Evolutionary conservation across 1,140 invertebrate genomes (phyloP), one percentile per base, ranked within the genome.

Genomic region (Bicyclus anynana): DNA sequence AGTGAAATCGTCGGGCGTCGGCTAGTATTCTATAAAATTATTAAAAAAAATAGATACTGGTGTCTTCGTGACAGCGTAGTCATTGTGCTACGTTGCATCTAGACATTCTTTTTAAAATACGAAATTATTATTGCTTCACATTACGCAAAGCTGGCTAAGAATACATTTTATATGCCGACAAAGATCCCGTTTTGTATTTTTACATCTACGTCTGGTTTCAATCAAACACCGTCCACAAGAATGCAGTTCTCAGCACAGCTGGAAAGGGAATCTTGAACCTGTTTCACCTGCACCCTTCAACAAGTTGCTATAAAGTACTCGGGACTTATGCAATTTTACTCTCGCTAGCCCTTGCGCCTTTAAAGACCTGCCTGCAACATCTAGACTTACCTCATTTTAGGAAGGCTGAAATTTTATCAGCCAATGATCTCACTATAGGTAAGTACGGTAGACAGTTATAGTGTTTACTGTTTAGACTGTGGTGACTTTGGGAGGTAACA

Each of bases 261-360:
- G 69, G 68, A 71, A 74, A 78, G 69, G 65, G 76, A 77, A 76
- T 84, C 76, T 77, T 52, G 57, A 81, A 81, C 80, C 75, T 53
- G 80, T 84, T 83, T 68, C 62, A 62, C 65, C 62, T 64, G 63
- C 62, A 65, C 65, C 67, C 67, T 74, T 69, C 68, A 67, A 16
- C 67, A 67, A 16, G 58, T 57, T 40, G 59, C 55, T 69, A 69
- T 78, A 77, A 77, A 75, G 62, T 67, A 61, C 74, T 53, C 61
- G 57, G 59, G 52, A 54, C 63, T 66, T 67, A 69, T 68, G 67
- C 69, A 76, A 71, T 64, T 72, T 74, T 68, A 69, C 68, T 67
- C 68, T 74, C 66, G 53, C 61, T 67, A 42, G 53, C 66, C 51
- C 37, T 54, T n/a, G n/a, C n/a, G n/a, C n/a, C n/a, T n/a, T n/a